phyloP scores from a whole-genome alignment of 1,140 invertebrate species.

The Hermatobates lingyangjiaoensis region DNA sequence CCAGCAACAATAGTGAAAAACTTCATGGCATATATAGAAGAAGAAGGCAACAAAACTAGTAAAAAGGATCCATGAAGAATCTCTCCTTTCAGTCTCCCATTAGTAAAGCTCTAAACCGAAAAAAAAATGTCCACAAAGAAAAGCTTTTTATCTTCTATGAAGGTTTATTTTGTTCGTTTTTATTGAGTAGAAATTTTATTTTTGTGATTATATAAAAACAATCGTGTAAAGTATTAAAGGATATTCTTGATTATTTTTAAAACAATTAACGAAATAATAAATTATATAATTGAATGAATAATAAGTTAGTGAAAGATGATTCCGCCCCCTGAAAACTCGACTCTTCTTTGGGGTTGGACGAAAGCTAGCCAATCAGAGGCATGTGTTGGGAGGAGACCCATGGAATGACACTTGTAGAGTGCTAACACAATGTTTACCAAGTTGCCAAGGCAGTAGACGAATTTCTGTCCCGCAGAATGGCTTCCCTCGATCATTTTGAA shows the following conservation, averaged over 20 bases:
- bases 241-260: background rate
- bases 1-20: constrained; percentile 41
- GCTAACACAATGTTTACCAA: constrained; percentile 80
- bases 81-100: no score
- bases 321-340: constrained; percentile 78
- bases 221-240: background rate
- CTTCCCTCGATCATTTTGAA: constrained; percentile 94
- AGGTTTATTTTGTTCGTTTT: background rate
- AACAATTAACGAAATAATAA: background rate
- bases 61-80: no score
- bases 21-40: constrained; percentile 16
- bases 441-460: constrained; percentile 90
- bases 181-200: background rate
- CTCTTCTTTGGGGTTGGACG: constrained; percentile 70
- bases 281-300: background rate
- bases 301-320: constrained; percentile 30
- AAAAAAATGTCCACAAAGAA: background rate
- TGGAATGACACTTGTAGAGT: constrained; percentile 95
- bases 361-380: constrained; percentile 98
- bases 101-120: background rate
- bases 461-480: constrained; percentile 74
- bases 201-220: background rate
- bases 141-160: background rate
- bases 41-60: constrained; percentile 10
- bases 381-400: constrained; percentile 94